phyloP scores from a whole-genome alignment of 2,888 invertebrate genomes.

The Rhamphomyia laevipes region DNA sequence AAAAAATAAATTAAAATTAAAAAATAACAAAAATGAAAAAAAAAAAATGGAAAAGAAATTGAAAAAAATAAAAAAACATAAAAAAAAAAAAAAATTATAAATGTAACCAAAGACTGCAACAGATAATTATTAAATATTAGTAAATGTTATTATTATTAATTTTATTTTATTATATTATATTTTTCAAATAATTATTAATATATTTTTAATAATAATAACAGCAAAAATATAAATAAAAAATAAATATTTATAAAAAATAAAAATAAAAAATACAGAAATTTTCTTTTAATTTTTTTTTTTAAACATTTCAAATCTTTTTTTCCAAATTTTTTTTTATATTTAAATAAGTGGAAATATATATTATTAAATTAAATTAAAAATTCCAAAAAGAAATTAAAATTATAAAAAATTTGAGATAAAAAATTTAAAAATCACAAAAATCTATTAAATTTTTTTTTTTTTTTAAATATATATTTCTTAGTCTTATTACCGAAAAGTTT shows the following conservation, averaged over 20 bases:
- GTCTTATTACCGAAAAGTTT: too few relatives aligned
- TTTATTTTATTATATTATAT: slow-evolving; percentile 15
- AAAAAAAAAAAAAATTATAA: slow-evolving; percentile 11
- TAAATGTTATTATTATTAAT: slow-evolving; percentile 15
- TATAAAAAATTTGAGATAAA: too few relatives aligned
- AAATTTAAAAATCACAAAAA: too few relatives aligned
- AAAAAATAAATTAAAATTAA: background rate
- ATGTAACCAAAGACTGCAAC: slow-evolving; percentile 42
- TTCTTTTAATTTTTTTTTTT: slow-evolving; percentile 9
- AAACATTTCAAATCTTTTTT: slow-evolving; percentile 10
- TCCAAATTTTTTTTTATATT: background rate
- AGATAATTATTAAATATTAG: slow-evolving; percentile 31
- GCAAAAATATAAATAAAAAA: background rate
- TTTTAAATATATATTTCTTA: too few relatives aligned
- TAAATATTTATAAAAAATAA: background rate
- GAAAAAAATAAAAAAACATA: slow-evolving; percentile 5
- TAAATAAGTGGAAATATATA: background rate
- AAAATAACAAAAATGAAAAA: slow-evolving; percentile 2
- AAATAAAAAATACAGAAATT: slow-evolving; percentile 6
- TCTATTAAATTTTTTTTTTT: too few relatives aligned
- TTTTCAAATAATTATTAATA: slow-evolving; percentile 5
- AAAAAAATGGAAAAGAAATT: background rate
- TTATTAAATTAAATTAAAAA: background rate
- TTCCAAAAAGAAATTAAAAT: slow-evolving; percentile 6
- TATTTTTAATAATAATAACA: slow-evolving; percentile 7